These are phyloP conservation scores for Felis chaus DNA, from an alignment of 2,113 vertebrate genomes.

Conservation along the genomic window DNA sequence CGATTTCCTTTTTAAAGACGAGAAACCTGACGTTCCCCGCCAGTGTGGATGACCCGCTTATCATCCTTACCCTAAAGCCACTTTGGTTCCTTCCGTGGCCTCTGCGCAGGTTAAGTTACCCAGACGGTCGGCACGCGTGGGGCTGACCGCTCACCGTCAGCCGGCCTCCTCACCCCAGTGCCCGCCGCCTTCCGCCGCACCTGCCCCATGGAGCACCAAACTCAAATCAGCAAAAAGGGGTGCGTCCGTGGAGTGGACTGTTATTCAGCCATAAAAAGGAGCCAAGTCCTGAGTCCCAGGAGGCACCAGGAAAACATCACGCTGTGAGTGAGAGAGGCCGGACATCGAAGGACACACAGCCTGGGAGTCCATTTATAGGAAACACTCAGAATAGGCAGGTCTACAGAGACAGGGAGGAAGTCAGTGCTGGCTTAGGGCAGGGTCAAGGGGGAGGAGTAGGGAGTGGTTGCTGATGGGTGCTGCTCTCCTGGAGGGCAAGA, in stretches of 20 bases:
- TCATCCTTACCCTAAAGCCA: not conserved
- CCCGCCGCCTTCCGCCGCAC: accelerated
- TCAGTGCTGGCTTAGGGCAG: not conserved
- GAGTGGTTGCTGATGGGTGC: accelerated
- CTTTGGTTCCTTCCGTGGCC: not conserved
- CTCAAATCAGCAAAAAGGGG: not conserved
- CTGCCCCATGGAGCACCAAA: not conserved
- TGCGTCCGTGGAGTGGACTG: accelerated
- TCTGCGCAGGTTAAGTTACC: not conserved
- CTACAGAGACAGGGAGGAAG: not conserved
- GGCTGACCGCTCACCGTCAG: not conserved
- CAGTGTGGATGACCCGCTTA: not conserved
- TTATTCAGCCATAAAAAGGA: not conserved
- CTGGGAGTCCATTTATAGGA: accelerated
- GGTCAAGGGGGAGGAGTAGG: not conserved
- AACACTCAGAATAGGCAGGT: not conserved
- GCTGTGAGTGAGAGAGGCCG: not conserved
- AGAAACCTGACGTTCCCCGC: not conserved
- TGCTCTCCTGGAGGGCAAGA: not conserved
- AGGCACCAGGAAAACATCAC: accelerated
- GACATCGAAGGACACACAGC: accelerated
- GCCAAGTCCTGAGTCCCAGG: accelerated
- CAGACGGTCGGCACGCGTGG: accelerated
- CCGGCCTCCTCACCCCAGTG: accelerated
- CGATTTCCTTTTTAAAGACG: not conserved